Evolutionary conservation across 2,797 vertebrate species (phyloP).

Genomic region (Ambastaia sidthimunki): DNA sequence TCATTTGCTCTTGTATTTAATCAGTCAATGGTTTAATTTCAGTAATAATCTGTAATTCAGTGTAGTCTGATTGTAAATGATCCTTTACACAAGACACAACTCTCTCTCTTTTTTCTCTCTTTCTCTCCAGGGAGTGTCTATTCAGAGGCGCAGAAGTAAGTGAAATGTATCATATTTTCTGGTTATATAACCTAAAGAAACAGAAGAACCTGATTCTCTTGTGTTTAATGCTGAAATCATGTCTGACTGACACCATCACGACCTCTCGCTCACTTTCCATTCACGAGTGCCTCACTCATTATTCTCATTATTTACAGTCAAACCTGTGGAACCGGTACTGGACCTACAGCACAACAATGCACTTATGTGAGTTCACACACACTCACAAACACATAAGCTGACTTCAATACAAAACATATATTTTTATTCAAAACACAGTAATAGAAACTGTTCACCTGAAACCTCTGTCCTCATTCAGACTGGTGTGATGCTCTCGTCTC

Average conservation of each 20-base stretch:
- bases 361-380: conserved; percentile 36
- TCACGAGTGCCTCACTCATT: conserved; percentile 34
- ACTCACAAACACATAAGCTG: not conserved
- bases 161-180: not conserved
- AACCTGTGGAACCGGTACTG: conserved; percentile 27
- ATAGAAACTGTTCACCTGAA: too few species aligned
- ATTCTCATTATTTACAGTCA: conserved; percentile 39
- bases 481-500: too few species aligned
- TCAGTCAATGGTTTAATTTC: too few species aligned
- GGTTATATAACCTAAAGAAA: not conserved
- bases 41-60: too few species aligned
- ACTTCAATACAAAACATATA: too few species aligned
- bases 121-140: conserved; percentile 30
- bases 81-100: not conserved
- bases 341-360: conserved; percentile 6
- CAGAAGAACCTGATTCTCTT: not conserved
- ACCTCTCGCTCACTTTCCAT: conserved; percentile 10
- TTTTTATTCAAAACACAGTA: too few species aligned
- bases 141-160: conserved; percentile 44
- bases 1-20: too few species aligned
- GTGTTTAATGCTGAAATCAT: not conserved
- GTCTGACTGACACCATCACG: not conserved
- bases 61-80: too few species aligned
- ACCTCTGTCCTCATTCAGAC: too few species aligned
- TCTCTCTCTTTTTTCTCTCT: not conserved